phyloP scores from a whole-genome alignment of 2,888 invertebrate genomes.

The Sminthurinus aureus region DNA sequence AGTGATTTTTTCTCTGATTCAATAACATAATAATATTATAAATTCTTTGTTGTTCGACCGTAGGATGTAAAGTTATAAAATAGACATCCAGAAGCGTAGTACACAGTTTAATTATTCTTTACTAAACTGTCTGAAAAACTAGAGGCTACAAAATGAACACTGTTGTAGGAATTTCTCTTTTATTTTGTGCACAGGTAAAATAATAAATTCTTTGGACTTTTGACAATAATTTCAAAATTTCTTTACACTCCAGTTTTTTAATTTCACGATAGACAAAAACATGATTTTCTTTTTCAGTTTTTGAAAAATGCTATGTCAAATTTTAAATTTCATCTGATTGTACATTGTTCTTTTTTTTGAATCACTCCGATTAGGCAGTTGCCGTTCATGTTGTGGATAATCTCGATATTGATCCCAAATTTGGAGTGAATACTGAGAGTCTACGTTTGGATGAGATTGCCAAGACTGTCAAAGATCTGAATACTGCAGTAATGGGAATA shows the following conservation, averaged over 20 bases:
- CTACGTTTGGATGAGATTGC: conserved; percentile 49
- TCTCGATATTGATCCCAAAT: conserved; percentile 36
- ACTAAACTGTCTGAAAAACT: neutral
- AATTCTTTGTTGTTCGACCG: too few relatives aligned
- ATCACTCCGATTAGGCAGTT: too few relatives aligned
- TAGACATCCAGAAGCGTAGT: neutral
- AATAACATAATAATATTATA: too few relatives aligned
- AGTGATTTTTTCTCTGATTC: too few relatives aligned
- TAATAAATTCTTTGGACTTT: neutral
- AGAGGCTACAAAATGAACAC: neutral
- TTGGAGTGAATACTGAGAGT: conserved; percentile 46
- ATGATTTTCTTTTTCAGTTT: neutral
- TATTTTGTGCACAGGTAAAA: conserved; percentile 4
- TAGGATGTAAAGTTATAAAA: too few relatives aligned
- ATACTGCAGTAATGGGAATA: conserved; percentile 54
- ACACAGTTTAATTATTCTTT: neutral
- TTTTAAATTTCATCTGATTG: too few relatives aligned
- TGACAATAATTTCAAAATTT: too few relatives aligned
- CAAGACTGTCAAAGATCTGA: conserved; percentile 46
- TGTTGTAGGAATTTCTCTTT: neutral
- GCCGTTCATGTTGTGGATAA: too few relatives aligned
- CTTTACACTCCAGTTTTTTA: too few relatives aligned
- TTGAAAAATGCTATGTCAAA: too few relatives aligned
- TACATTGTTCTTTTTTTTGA: neutral
- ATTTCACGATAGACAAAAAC: neutral